phyloP scores from a whole-genome alignment of 2,888 invertebrate species.

The Mythimna ferrago region DNA sequence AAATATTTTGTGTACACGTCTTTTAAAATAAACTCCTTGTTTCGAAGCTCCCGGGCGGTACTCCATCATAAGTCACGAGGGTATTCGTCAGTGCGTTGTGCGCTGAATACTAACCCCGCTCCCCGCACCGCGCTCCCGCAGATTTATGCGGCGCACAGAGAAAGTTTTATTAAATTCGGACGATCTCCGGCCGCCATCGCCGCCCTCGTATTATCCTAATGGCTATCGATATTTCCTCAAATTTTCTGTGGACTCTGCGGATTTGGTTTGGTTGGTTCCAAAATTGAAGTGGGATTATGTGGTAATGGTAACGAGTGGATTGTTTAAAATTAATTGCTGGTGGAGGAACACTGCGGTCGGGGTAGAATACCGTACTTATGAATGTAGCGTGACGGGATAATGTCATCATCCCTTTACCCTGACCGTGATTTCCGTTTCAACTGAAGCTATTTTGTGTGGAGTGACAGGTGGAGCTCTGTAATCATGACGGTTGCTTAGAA shows the following conservation, averaged over 20 bases:
- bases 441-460: conserved; percentile 3
- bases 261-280: conserved; percentile 17
- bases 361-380: background rate
- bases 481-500: background rate
- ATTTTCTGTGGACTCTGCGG: conserved; percentile 38
- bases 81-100: conserved; percentile 49
- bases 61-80: conserved; percentile 36
- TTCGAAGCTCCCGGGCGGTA: conserved; percentile 15
- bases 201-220: conserved; percentile 61
- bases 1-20: background rate
- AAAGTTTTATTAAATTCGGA: conserved; percentile 66
- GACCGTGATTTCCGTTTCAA: conserved; percentile 3
- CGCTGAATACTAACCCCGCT: conserved; percentile 55
- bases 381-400: background rate
- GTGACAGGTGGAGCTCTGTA: background rate
- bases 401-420: background rate
- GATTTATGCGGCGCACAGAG: conserved; percentile 59
- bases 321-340: conserved; percentile 4
- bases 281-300: conserved; percentile 27
- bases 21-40: background rate
- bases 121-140: conserved; percentile 4
- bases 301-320: conserved; percentile 7
- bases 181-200: conserved; percentile 47
- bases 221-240: conserved; percentile 56
- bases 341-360: background rate